phyloP scores from a whole-genome alignment of 2,888 invertebrate species.

The Bellardia bayeri region DNA sequence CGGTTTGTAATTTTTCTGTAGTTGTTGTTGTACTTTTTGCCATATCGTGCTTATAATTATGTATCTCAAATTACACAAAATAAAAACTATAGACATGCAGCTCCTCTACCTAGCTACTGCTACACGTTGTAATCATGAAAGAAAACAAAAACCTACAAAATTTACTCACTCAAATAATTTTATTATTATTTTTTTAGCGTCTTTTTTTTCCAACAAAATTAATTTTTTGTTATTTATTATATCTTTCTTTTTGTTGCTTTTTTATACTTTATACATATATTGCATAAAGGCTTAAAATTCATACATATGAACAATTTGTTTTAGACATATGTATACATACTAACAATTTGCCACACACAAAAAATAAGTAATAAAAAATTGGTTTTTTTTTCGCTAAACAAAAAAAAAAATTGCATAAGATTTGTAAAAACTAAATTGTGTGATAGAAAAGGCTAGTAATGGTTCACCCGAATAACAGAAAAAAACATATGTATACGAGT shows the following conservation, averaged over 20 bases:
- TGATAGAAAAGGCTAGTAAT: neutral
- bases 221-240: conserved; percentile 48
- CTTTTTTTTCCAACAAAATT: conserved; percentile 42
- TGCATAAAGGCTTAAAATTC: conserved; percentile 33
- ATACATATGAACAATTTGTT: conserved; percentile 49
- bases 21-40: too few relatives aligned
- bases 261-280: conserved; percentile 22
- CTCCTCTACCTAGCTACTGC: too few relatives aligned
- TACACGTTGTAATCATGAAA: conserved; percentile 22
- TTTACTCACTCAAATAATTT: conserved; percentile 43
- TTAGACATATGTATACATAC: neutral
- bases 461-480: neutral
- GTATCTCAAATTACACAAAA: conserved; percentile 64
- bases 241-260: conserved; percentile 14
- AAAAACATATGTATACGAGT: neutral
- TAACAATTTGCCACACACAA: conserved; percentile 24
- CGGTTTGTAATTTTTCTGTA: neutral
- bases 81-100: conserved; percentile 32
- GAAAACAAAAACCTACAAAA: conserved; percentile 31
- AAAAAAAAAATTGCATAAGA: conserved; percentile 47
- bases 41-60: conserved; percentile 67
- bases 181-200: neutral
- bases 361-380: neutral
- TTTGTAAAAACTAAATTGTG: conserved; percentile 26
- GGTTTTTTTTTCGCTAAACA: neutral